Percentiles rank a stretch among this genome's conserved stretches.
These are phyloP conservation scores for Orientallactaga sibirica DNA, from an alignment of 2,797 vertebrate genomes.

Conservation along the genomic window DNA sequence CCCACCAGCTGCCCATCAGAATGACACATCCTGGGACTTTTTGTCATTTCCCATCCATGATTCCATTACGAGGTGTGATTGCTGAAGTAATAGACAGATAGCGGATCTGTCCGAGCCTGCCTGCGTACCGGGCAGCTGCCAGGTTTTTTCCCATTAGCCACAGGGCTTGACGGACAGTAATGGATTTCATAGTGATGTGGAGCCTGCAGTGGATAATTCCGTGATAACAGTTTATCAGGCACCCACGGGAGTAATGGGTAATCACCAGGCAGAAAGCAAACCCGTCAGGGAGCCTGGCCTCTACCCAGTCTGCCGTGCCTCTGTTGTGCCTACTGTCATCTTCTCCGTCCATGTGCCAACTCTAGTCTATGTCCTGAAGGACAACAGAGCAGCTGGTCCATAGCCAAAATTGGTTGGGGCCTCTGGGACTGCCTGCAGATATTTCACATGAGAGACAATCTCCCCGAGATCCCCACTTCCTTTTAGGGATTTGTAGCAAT, in stretches of 20 bases:
- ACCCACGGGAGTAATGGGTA: slow-evolving; percentile 90
- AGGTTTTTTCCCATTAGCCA: slow-evolving; percentile 87
- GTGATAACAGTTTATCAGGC: slow-evolving; percentile 93
- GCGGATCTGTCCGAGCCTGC: slow-evolving; percentile 86
- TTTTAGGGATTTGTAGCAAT: background rate
- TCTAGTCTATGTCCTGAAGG: slow-evolving; percentile 24
- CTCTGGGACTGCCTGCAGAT: background rate
- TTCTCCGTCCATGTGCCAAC: background rate
- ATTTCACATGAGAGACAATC: background rate
- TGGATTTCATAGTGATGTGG: slow-evolving; percentile 93
- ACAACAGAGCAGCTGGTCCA: background rate
- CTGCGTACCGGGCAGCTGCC: slow-evolving; percentile 89
- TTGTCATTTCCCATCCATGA: slow-evolving; percentile 80
- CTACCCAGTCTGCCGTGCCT: slow-evolving; percentile 50
- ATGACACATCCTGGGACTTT: slow-evolving; percentile 74
- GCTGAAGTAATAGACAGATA: slow-evolving; percentile 86
- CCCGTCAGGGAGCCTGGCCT: slow-evolving; percentile 73
- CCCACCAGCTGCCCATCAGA: slow-evolving; percentile 68
- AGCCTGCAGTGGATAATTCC: slow-evolving; percentile 92
- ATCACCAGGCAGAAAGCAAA: slow-evolving; percentile 85
- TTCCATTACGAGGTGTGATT: slow-evolving; percentile 83
- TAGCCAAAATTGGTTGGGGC: background rate
- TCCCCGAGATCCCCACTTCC: background rate
- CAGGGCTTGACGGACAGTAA: slow-evolving; percentile 92
- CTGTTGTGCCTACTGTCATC: slow-evolving; percentile 71